phyloP scores from a whole-genome alignment of 1,140 invertebrate species.

The Globodera ellingtonae region DNA sequence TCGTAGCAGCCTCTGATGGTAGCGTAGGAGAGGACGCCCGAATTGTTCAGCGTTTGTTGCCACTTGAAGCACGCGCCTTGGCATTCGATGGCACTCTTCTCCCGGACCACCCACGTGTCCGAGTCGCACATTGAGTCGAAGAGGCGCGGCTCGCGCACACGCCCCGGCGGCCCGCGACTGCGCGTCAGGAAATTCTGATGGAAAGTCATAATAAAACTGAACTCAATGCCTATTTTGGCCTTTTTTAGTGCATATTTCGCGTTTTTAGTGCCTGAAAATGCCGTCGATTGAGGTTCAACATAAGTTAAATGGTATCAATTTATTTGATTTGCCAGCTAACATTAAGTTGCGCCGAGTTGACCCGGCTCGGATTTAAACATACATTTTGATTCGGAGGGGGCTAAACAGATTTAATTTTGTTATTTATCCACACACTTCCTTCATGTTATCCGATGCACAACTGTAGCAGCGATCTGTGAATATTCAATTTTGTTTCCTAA shows the following conservation, averaged over 20 bases:
- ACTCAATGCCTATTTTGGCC: too few species aligned
- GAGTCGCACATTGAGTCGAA: constrained; percentile 52
- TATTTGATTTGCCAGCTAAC: too few species aligned
- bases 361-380: too few species aligned
- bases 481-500: constrained; percentile 3
- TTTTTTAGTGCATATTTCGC: too few species aligned
- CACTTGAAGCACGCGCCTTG: constrained; percentile 54
- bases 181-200: constrained; percentile 54
- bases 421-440: constrained; percentile 28
- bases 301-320: too few species aligned
- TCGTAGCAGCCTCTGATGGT: constrained; percentile 46
- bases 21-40: constrained; percentile 40
- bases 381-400: too few species aligned
- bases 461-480: constrained; percentile 52
- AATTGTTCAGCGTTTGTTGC: constrained; percentile 56
- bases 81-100: constrained; percentile 51
- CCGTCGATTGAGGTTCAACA: too few species aligned
- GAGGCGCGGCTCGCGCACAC: constrained; percentile 42
- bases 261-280: too few species aligned
- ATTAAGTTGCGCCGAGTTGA: too few species aligned
- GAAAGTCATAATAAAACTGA: too few species aligned
- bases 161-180: constrained; percentile 40
- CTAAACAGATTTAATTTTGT: too few species aligned
- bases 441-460: constrained; percentile 53
- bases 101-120: constrained; percentile 49